Evolutionary conservation across 2,797 vertebrate genomes (phyloP).

Genomic region (Crocidura indochinensis): DNA sequence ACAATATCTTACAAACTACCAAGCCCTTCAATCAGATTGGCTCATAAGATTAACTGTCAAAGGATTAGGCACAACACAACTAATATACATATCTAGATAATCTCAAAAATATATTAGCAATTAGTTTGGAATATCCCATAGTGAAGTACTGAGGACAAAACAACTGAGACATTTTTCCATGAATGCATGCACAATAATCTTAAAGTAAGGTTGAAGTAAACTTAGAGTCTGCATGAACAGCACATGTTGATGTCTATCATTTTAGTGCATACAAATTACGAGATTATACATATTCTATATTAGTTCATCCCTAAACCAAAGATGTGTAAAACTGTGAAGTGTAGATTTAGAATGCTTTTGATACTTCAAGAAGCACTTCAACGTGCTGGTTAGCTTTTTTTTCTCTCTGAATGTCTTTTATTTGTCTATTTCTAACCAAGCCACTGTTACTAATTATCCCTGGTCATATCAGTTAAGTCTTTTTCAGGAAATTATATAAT

Average conservation of each 20-base stretch:
- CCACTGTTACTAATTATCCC: background rate
- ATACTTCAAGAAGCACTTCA: background rate
- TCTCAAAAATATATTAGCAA: background rate
- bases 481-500: background rate
- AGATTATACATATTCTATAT: background rate
- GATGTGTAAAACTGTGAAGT: fast-evolving
- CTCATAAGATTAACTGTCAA: background rate
- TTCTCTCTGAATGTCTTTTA: background rate
- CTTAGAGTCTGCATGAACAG: too few species aligned
- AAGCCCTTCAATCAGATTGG: background rate
- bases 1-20: background rate
- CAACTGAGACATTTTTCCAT: background rate
- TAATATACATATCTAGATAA: background rate
- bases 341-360: background rate
- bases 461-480: too few species aligned
- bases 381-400: too few species aligned
- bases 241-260: background rate
- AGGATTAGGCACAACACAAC: background rate
- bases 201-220: background rate
- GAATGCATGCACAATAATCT: background rate
- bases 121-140: background rate
- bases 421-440: background rate
- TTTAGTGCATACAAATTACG: background rate
- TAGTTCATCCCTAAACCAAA: background rate
- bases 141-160: background rate